Evolutionary conservation across 2,113 vertebrate species (phyloP).

Genomic region (Strigops habroptila): DNA sequence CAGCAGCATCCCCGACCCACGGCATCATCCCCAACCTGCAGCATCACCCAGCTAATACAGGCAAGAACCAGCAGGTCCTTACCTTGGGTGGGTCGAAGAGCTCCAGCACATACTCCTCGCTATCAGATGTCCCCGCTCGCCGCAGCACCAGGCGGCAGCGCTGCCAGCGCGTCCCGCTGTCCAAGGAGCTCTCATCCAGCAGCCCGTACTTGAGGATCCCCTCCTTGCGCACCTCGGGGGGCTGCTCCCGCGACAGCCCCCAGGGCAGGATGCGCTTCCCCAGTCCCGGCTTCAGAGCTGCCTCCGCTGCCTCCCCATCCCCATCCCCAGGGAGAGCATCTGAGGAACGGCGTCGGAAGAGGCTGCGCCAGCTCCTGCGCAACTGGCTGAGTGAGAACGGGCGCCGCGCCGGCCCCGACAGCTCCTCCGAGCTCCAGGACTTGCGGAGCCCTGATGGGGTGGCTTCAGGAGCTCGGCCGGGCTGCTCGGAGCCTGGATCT

Average conservation of each 20-base stretch:
- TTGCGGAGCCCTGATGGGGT: slow-evolving; percentile 53
- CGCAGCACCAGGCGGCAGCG: slow-evolving; percentile 89
- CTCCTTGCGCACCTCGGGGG: slow-evolving; percentile 81
- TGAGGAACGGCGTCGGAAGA: slow-evolving; percentile 81
- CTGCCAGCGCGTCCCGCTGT: slow-evolving; percentile 86
- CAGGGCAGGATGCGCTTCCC: slow-evolving; percentile 75
- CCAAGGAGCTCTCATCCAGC: slow-evolving; percentile 88
- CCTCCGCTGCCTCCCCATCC: neutral
- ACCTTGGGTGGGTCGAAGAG: slow-evolving; percentile 97
- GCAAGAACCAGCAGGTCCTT: neutral
- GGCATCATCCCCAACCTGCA: fast-evolving
- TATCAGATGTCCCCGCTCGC: slow-evolving; percentile 55
- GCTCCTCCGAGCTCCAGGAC: slow-evolving; percentile 83
- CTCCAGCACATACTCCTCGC: slow-evolving; percentile 80
- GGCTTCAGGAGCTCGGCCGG: slow-evolving; percentile 45
- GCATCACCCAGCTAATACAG: fast-evolving
- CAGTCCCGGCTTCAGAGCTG: slow-evolving; percentile 47
- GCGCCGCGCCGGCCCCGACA: slow-evolving; percentile 57
- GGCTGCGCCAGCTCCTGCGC: slow-evolving; percentile 76
- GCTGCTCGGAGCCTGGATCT: slow-evolving; percentile 52
- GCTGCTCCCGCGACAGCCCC: slow-evolving; percentile 72
- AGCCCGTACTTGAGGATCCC: slow-evolving; percentile 86
- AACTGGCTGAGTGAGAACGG: slow-evolving; percentile 85
- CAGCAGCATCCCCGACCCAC: too few relatives aligned
- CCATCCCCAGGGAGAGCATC: slow-evolving; percentile 60